Evolutionary conservation across 2,888 invertebrate genomes (phyloP).

Genomic region (Scaptomyza tumidula): DNA sequence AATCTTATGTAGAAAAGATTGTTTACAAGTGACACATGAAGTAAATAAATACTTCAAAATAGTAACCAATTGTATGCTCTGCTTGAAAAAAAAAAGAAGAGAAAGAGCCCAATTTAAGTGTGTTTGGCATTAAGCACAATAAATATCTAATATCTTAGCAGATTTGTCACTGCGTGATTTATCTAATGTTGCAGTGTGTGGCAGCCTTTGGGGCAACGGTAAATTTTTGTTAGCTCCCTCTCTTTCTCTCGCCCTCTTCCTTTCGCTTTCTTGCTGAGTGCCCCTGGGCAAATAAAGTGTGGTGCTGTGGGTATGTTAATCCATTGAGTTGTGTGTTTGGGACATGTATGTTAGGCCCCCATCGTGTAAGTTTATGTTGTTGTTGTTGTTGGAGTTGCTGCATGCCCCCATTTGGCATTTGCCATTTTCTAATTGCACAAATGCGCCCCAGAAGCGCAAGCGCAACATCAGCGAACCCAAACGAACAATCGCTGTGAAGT

Average conservation of each 20-base stretch:
- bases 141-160: conserved; percentile 40
- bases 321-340: conserved; percentile 31
- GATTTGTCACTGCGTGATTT: conserved; percentile 65
- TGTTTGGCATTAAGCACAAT: conserved; percentile 15
- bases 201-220: conserved; percentile 40
- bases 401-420: conserved; percentile 69
- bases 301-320: conserved; percentile 63
- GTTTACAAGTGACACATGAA: not conserved
- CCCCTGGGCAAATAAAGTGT: conserved; percentile 61
- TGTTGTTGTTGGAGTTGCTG: conserved; percentile 37
- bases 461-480: conserved; percentile 37
- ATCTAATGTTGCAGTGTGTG: conserved; percentile 43
- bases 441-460: conserved; percentile 60
- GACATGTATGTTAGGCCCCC: conserved; percentile 43
- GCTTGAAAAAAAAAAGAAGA: conserved; percentile 12
- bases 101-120: conserved; percentile 29
- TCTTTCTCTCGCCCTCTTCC: not conserved
- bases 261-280: not conserved
- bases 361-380: conserved; percentile 37
- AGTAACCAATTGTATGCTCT: conserved; percentile 2
- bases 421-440: conserved; percentile 70
- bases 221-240: conserved; percentile 37
- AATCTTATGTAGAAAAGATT: not conserved
- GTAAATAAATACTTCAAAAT: not conserved
- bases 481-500: conserved; percentile 42